Percentiles rank a stretch among this genome's conserved stretches.
These are phyloP conservation scores for Mormoops blainvillei DNA, from an alignment of 2,113 vertebrate species.

Conservation along the genomic window DNA sequence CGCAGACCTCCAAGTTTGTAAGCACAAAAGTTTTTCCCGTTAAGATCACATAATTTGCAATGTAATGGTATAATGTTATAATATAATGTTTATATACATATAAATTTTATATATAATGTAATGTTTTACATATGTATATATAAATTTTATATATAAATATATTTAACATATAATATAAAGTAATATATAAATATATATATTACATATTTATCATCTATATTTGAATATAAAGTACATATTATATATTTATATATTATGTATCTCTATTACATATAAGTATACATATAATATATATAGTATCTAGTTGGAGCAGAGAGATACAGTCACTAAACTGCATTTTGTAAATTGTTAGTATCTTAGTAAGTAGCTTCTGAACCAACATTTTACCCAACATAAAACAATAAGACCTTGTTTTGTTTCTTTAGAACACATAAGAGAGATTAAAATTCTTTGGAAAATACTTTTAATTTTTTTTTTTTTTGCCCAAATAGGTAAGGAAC, in stretches of 20 bases:
- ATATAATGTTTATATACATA: neutral
- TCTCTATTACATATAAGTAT: too few species aligned
- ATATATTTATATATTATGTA: too few species aligned
- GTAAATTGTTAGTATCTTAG: slow-evolving; percentile 33
- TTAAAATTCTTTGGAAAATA: slow-evolving; percentile 69
- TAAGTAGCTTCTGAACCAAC: slow-evolving; percentile 53
- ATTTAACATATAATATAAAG: too few species aligned
- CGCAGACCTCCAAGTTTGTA: neutral
- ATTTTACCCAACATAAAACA: slow-evolving; percentile 43
- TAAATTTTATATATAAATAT: too few species aligned
- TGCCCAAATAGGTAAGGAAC: slow-evolving; percentile 65
- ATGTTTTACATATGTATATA: too few species aligned
- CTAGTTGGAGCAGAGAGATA: neutral
- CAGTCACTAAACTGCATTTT: neutral
- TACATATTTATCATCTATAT: too few species aligned
- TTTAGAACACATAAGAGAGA: slow-evolving; percentile 48
- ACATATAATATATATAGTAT: neutral
- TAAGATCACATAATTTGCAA: slow-evolving; percentile 36
- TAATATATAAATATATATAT: too few species aligned
- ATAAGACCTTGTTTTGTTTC: slow-evolving; percentile 57
- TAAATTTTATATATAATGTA: neutral
- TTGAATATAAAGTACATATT: too few species aligned
- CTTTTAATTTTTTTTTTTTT: slow-evolving; percentile 69
- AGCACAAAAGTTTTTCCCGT: neutral
- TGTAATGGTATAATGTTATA: neutral